Conservation (phyloP, 2,888 invertebrate genomes). For the Parnassius orleans region DNA sequence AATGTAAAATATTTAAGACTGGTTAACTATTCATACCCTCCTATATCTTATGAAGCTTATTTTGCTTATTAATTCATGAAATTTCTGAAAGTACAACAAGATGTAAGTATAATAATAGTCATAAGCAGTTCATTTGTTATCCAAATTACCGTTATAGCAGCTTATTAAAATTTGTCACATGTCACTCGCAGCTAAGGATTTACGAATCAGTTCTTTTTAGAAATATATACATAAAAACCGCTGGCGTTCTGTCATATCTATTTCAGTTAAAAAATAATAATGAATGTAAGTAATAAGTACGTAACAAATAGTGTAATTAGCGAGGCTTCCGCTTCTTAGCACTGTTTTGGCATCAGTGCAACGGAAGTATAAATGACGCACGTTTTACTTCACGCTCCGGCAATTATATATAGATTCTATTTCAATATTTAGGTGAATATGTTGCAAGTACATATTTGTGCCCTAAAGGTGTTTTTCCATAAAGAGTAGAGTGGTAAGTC, state of each 20-base stretch:
- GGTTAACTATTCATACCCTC: too few relatives aligned
- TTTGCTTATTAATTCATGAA: too few relatives aligned
- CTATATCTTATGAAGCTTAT: too few relatives aligned
- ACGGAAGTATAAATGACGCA: conserved; percentile 41
- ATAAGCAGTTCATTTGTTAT: too few relatives aligned
- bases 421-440: conserved; percentile 27
- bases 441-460: conserved; percentile 9
- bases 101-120: too few relatives aligned
- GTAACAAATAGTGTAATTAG: conserved; percentile 39
- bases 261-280: background rate
- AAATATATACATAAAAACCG: background rate
- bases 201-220: too few relatives aligned
- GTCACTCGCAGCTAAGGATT: too few relatives aligned
- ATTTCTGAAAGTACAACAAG: too few relatives aligned
- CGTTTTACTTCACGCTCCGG: conserved; percentile 28
- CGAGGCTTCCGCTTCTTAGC: conserved; percentile 36
- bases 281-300: conserved; percentile 15
- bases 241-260: background rate
- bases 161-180: background rate
- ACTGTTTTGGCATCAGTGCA: conserved; percentile 38
- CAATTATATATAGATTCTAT: conserved; percentile 35
- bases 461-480: conserved; percentile 6
- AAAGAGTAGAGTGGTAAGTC: too few relatives aligned
- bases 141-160: too few relatives aligned
- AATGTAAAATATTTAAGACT: too few relatives aligned